Evolutionary conservation across 2,888 invertebrate species (phyloP), one percentile per base, ranked within the genome.

Genomic region (Rhingia campestris): DNA sequence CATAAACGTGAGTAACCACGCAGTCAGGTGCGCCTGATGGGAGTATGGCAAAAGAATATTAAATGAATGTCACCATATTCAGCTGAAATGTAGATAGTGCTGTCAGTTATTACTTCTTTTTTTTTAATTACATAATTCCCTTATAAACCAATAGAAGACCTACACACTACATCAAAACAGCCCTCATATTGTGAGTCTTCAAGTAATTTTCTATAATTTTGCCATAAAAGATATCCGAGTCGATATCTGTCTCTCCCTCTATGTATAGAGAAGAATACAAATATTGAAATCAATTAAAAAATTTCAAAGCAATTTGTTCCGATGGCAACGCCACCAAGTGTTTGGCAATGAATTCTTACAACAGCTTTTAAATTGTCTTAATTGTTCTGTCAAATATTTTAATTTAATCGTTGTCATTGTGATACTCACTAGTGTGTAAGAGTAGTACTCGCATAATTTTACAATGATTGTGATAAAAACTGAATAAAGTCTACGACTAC

Each of bases 71-170:
- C 49, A 43, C 81, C 77, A 81, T 70, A 66, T 76, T 22, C 22
- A 76, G 70, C 59, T 39, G 39, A n/a, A 51, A 63, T 9, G 5
- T 5, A 30, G 10, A 9, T 30, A 22, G 14, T 4, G 7, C 51
- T 75, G 51, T 58, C 49, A 14, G 30, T 39, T 37, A 61, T 32
- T 39, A 45, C 32, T 61, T 45, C 45, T 33, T 58, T 66, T 45
- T 54, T 33, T 58, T 66, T 61, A 54, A 67, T 82, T 73, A 51
- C 73, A 82, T 73, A 82, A 79, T 82, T 61, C 22, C n/a, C 41
- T n/a, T 4, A 61, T 22, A 45, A 51, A 51, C 14, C 56, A 63
- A 69, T 41, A n/a, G 32, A 14, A 49, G 61, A 53, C 56, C 7
- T 37, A 66, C 22, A 56, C 67, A 58, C 41, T 14, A 7, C 10